Evolutionary conservation across 2,888 invertebrate genomes (phyloP).

Genomic region (Hetaerina titia): DNA sequence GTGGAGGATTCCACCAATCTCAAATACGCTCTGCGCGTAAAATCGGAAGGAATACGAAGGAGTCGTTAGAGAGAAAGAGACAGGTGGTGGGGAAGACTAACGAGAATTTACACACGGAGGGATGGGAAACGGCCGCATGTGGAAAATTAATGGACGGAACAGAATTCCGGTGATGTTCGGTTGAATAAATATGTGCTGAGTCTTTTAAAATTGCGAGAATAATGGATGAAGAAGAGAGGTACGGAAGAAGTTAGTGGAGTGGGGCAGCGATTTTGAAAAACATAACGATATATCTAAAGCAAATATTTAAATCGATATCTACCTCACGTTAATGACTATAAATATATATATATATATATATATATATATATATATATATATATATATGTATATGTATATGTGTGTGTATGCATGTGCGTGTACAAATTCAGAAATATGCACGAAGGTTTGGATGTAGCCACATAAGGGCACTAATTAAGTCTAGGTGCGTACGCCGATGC

Average conservation of each 20-base stretch:
- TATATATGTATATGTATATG: no score
- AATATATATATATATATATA: no score
- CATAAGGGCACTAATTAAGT: no score
- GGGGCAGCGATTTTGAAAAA: no score
- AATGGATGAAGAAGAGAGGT: neutral
- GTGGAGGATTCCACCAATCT: neutral
- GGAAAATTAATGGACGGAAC: constrained; percentile 9
- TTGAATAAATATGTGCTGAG: neutral
- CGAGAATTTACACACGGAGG: neutral
- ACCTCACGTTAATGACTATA: no score
- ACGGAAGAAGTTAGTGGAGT: neutral
- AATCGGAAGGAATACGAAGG: neutral
- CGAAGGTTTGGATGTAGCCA: no score
- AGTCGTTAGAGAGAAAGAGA: neutral
- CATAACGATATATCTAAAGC: no score
- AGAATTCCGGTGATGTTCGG: neutral
- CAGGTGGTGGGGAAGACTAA: neutral
- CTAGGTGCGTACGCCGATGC: no score
- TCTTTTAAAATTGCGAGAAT: neutral
- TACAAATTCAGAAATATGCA: no score
- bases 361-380: no score
- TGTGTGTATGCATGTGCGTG: no score
- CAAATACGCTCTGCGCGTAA: neutral
- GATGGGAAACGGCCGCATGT: neutral
- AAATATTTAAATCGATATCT: no score